Conservation (phyloP, 2,113 vertebrate genomes). For the Limanda limanda region DNA sequence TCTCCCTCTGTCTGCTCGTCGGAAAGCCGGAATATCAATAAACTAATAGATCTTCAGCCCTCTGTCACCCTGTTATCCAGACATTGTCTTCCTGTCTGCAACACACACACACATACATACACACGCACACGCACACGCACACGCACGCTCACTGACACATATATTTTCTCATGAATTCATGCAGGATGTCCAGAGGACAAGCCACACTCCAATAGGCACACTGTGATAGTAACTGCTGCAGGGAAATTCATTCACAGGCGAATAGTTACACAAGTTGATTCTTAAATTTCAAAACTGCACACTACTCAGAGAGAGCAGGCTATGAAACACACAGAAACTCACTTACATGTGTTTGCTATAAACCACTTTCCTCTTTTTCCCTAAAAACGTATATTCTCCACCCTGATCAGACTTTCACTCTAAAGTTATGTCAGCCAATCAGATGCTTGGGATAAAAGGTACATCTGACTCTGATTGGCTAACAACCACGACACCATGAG, state of each 20-base stretch:
- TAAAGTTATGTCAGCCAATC: too few species aligned
- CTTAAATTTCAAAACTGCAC: too few species aligned
- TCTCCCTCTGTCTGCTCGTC: constrained; percentile 29
- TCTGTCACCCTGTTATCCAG: constrained; percentile 31
- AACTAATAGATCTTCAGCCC: constrained; percentile 22
- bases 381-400: too few species aligned
- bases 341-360: too few species aligned
- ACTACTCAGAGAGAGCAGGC: too few species aligned
- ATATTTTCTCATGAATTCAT: constrained; percentile 19
- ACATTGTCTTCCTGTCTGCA: constrained; percentile 18
- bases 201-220: background rate
- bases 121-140: background rate
- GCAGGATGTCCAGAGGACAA: background rate
- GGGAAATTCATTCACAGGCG: background rate
- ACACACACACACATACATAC: background rate
- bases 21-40: constrained; percentile 50
- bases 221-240: background rate
- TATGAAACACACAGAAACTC: too few species aligned
- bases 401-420: too few species aligned
- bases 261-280: too few species aligned
- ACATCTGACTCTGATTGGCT: too few species aligned
- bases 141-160: background rate
- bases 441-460: too few species aligned
- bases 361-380: too few species aligned
- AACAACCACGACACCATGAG: too few species aligned